Evolutionary conservation across 2,888 invertebrate genomes (phyloP), one percentile per base, ranked within the genome.

Genomic region (Dicranocentrus wangi): DNA sequence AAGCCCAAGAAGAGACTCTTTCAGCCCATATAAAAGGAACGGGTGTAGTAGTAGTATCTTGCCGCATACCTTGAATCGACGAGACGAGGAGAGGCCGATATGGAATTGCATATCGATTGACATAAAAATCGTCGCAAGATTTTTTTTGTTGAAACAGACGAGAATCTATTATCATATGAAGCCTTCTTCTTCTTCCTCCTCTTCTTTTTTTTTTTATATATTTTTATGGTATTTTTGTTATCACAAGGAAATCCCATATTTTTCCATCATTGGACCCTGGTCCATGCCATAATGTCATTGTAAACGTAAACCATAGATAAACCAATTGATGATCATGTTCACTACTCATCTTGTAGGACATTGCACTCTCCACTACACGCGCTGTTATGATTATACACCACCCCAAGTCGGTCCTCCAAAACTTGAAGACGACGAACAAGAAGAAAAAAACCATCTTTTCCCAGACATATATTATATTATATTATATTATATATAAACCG

Each of bases 121-220:
- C 25, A 73, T 73, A 73, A 63, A 73, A 65, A 32, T 10, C 3
- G 5, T 7, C 32, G 32, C 32, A 32, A 32, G 10, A n/a, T n/a
- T n/a, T n/a, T n/a, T n/a, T n/a, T n/a, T n/a, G n/a, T n/a, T n/a
- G n/a, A n/a, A 73, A 21, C 25, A 19, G 25, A 76, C 60, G 43
- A 77, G 61, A 77, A 60, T 69, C 76, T 68, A 69, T 77, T 77
- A 77, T 69, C 39, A 60, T 60, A 27, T n/a, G 15, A 10, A 65
- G 43, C 43, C 25, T 39, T 25, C 27, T 17, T 27, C 15, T 23
- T n/a, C 66, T 28, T 51, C 17, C n/a, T 47, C 51, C 28, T n/a
- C 13, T 32, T 51, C 32, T 69, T 17, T 7, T n/a, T 53, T 53
- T n/a, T 10, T 15, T 53, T 53, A 15, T 17, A 53, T 53, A n/a